These are phyloP conservation scores for Colossoma macropomum DNA, from an alignment of 2,113 vertebrate species.

Conservation along the genomic window DNA sequence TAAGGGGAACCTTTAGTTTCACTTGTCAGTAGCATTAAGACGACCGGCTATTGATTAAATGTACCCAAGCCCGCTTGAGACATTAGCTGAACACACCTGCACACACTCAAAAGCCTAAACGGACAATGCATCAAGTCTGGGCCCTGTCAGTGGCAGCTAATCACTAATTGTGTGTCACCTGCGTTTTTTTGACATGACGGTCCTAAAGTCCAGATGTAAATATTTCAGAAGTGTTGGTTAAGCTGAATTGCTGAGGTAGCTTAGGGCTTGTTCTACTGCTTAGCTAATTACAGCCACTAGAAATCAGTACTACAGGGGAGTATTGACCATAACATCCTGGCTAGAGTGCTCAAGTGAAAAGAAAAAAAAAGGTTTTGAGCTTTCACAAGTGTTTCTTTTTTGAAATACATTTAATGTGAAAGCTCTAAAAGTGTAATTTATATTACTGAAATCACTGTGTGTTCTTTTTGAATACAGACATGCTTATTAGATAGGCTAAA, in stretches of 20 bases:
- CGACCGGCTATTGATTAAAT: conserved; percentile 11
- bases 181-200: conserved; percentile 24
- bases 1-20: conserved; percentile 14
- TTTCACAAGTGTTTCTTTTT: not conserved
- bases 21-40: conserved; percentile 22
- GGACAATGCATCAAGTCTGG: conserved; percentile 50
- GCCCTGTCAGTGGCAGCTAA: conserved; percentile 51
- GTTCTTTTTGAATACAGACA: conserved; percentile 11
- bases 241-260: conserved; percentile 72
- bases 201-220: conserved; percentile 66
- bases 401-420: not conserved
- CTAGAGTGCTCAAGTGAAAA: conserved; percentile 26
- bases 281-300: conserved; percentile 70
- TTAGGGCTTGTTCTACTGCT: conserved; percentile 63
- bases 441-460: not conserved
- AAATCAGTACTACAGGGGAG: conserved; percentile 41
- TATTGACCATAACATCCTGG: conserved; percentile 21
- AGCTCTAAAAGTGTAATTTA: not conserved
- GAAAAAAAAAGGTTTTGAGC: conserved; percentile 29
- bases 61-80: not conserved
- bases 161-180: conserved; percentile 57
- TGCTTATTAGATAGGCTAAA: not conserved
- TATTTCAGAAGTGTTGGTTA: conserved; percentile 65
- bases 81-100: not conserved
- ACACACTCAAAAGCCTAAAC: not conserved